Conservation (phyloP, 2,888 invertebrate species). For the Saturnia pavonia region DNA sequence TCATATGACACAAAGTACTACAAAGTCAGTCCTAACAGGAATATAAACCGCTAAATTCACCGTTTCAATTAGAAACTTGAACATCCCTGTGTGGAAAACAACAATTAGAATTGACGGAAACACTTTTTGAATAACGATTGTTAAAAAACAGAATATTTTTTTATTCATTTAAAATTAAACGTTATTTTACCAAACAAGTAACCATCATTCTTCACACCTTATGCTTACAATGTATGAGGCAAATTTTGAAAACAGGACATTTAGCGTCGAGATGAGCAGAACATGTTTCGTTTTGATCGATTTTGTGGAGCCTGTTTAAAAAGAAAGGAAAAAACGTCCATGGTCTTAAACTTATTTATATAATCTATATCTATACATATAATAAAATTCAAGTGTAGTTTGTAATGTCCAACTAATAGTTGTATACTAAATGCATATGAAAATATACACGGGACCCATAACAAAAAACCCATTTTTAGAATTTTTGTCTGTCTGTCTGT, state of each 20-base stretch:
- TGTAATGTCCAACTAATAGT: no score
- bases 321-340: conserved; percentile 14
- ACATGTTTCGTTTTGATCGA: conserved; percentile 56
- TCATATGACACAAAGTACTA: no score
- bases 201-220: conserved; percentile 53
- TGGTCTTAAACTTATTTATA: not conserved
- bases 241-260: conserved; percentile 65
- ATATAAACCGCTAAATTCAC: no score
- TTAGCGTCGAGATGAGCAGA: conserved; percentile 41
- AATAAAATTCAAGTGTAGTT: no score
- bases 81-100: not conserved
- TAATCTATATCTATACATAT: no score
- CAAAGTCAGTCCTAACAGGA: no score
- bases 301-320: conserved; percentile 22
- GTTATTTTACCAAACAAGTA: conserved; percentile 31
- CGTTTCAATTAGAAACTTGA: not conserved
- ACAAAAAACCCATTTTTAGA: no score
- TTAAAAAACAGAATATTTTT: not conserved
- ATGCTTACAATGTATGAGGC: conserved; percentile 57
- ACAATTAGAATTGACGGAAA: not conserved
- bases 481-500: no score
- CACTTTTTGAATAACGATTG: not conserved
- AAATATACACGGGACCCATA: no score
- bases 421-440: no score
- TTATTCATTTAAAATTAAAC: not conserved